These are phyloP conservation scores for Dunckerocampus dactyliophorus DNA, from an alignment of 2,113 vertebrate genomes.

Conservation along the genomic window DNA sequence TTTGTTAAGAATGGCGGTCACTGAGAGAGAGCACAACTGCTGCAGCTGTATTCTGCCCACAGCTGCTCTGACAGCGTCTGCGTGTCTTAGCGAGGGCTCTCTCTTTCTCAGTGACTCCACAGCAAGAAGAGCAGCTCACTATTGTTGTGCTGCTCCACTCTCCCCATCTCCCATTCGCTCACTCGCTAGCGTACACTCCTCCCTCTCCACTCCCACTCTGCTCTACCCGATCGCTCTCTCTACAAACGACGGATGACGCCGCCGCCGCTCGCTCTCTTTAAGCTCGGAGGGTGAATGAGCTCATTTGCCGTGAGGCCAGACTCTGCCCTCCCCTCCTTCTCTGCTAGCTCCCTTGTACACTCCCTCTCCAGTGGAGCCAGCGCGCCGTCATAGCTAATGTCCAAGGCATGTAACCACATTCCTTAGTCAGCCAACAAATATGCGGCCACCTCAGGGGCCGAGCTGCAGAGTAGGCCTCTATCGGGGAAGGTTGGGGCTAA, in stretches of 20 bases:
- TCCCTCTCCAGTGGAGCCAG: conserved; percentile 68
- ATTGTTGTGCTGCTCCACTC: conserved; percentile 72
- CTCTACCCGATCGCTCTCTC: conserved; percentile 45
- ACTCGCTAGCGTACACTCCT: conserved; percentile 48
- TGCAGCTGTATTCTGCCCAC: conserved; percentile 53
- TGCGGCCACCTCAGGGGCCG: conserved; percentile 77
- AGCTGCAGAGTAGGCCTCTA: conserved; percentile 47
- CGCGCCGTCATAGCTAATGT: conserved; percentile 80
- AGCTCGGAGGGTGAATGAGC: conserved; percentile 73
- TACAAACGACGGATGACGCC: conserved; percentile 61
- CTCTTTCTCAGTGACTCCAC: conserved; percentile 65
- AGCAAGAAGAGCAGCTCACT: conserved; percentile 72
- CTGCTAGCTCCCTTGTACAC: conserved; percentile 42
- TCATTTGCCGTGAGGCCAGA: conserved; percentile 69
- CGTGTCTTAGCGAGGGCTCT: conserved; percentile 45
- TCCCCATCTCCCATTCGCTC: conserved; percentile 64
- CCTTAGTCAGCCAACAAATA: conserved; percentile 90
- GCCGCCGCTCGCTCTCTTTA: conserved; percentile 58
- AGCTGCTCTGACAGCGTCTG: conserved; percentile 48
- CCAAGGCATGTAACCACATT: conserved; percentile 84
- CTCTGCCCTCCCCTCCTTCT: conserved; percentile 40
- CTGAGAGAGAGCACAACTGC: conserved; percentile 13
- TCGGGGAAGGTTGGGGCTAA: conserved; percentile 31
- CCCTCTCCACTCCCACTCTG: conserved; percentile 45
- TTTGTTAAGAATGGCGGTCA: conserved; percentile 18